phyloP scores from a whole-genome alignment of 2,888 invertebrate genomes.

The Sarcophaga variegata region DNA sequence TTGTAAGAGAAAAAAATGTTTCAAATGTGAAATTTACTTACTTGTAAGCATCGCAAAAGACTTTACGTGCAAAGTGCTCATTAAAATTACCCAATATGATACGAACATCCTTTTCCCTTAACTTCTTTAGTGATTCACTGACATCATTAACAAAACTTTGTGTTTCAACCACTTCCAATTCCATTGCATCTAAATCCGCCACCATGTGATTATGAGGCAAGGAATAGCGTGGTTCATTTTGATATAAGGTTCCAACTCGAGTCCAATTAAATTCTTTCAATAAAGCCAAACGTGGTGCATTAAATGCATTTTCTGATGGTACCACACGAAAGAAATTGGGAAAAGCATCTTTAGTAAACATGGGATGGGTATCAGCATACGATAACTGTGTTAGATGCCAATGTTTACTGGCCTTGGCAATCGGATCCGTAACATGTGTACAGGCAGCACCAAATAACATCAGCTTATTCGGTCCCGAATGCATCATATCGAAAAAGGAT shows the following conservation, averaged over 20 bases:
- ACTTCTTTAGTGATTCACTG: constrained; percentile 88
- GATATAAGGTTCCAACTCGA: constrained; percentile 97
- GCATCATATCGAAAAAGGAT: constrained; percentile 98
- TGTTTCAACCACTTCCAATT: constrained; percentile 92
- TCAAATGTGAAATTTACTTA: constrained; percentile 74
- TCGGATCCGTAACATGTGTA: constrained; percentile 97
- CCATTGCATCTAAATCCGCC: constrained; percentile 91
- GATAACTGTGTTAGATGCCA: constrained; percentile 98
- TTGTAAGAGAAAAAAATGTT: not conserved
- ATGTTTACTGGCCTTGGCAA: constrained; percentile 97
- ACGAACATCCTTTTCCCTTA: constrained; percentile 95
- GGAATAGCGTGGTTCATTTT: constrained; percentile 96
- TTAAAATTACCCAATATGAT: constrained; percentile 98
- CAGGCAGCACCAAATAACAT: constrained; percentile 98
- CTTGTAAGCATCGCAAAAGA: constrained; percentile 94
- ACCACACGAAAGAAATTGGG: constrained; percentile 98
- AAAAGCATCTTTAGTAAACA: constrained; percentile 96
- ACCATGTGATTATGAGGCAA: constrained; percentile 94
- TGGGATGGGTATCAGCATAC: constrained; percentile 98
- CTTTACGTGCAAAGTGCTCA: constrained; percentile 94
- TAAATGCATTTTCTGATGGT: constrained; percentile 97
- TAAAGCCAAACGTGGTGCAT: constrained; percentile 93
- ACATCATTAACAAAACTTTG: constrained; percentile 97
- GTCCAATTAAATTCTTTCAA: constrained; percentile 98
- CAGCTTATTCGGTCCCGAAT: constrained; percentile 94